These are phyloP conservation scores for Mesoclemmys tuberculata DNA, from an alignment of 2,113 vertebrate genomes.

Conservation along the genomic window DNA sequence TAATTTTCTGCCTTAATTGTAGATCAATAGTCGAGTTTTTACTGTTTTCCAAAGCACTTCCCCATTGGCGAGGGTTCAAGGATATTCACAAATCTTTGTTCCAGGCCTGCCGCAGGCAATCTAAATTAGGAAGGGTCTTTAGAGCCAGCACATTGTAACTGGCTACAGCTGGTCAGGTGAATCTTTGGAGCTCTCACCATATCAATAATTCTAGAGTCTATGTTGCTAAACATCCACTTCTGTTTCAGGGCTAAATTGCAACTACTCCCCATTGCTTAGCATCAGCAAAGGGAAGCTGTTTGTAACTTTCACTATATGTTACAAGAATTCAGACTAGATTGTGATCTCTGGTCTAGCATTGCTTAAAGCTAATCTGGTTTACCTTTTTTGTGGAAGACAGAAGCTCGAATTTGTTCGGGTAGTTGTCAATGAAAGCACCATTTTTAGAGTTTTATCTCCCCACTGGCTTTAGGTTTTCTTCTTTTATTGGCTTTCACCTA, in stretches of 20 bases:
- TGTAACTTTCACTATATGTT: neutral
- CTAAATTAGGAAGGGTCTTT: neutral
- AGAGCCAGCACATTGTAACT: neutral
- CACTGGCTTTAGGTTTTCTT: neutral
- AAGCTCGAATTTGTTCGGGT: neutral
- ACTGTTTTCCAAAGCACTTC: neutral
- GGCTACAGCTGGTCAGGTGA: neutral
- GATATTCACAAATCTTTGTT: neutral
- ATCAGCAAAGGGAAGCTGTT: neutral
- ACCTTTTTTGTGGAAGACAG: neutral
- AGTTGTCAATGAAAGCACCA: neutral
- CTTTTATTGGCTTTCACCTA: neutral
- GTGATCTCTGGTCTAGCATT: neutral
- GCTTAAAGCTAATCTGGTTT: neutral
- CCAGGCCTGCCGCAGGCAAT: neutral
- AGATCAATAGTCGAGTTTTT: neutral
- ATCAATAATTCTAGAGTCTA: neutral
- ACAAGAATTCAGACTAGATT: neutral
- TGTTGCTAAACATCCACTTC: neutral
- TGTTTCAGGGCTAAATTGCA: neutral
- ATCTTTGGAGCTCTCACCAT: neutral
- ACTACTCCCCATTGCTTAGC: neutral
- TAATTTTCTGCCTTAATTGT: neutral
- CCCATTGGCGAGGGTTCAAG: neutral
- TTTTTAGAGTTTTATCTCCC: too few relatives aligned